These are phyloP conservation scores for Hypolimnas misippus DNA, from an alignment of 2,888 invertebrate genomes.

Conservation along the genomic window DNA sequence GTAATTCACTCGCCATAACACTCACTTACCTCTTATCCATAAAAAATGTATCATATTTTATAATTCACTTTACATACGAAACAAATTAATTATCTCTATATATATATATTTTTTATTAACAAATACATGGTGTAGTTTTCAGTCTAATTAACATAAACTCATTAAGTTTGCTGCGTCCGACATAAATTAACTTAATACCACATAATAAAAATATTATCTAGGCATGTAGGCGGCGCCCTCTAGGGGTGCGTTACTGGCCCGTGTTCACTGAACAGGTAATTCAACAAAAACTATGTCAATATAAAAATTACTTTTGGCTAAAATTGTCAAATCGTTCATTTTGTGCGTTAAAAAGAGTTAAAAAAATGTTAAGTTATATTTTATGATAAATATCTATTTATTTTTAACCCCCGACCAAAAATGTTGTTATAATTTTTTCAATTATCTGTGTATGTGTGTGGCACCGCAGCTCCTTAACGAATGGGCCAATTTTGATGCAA, in stretches of 20 bases:
- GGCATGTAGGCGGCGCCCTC: slow-evolving; percentile 40
- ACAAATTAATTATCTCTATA: slow-evolving; percentile 14
- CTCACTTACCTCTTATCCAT: too few species aligned
- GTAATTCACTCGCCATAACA: too few species aligned
- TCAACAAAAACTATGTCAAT: slow-evolving; percentile 5
- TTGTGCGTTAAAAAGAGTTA: not conserved
- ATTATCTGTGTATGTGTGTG: too few species aligned
- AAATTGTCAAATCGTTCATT: not conserved
- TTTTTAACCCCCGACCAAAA: too few species aligned
- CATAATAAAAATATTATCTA: slow-evolving; percentile 68
- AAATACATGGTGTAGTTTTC: slow-evolving; percentile 57
- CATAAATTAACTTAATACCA: slow-evolving; percentile 77
- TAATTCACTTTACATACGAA: not conserved
- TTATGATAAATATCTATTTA: too few species aligned
- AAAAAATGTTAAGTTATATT: not conserved
- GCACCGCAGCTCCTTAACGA: too few species aligned
- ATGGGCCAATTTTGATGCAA: too few species aligned
- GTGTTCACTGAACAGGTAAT: slow-evolving; percentile 25
- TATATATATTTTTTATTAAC: slow-evolving; percentile 10
- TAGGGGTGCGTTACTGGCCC: slow-evolving; percentile 34
- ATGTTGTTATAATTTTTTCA: too few species aligned
- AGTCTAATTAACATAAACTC: slow-evolving; percentile 74
- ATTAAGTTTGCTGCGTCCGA: slow-evolving; percentile 57
- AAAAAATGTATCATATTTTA: too few species aligned
- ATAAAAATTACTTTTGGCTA: not conserved